These are phyloP conservation scores for Hydrophis major DNA, from an alignment of 2,797 vertebrate genomes.

Conservation along the genomic window DNA sequence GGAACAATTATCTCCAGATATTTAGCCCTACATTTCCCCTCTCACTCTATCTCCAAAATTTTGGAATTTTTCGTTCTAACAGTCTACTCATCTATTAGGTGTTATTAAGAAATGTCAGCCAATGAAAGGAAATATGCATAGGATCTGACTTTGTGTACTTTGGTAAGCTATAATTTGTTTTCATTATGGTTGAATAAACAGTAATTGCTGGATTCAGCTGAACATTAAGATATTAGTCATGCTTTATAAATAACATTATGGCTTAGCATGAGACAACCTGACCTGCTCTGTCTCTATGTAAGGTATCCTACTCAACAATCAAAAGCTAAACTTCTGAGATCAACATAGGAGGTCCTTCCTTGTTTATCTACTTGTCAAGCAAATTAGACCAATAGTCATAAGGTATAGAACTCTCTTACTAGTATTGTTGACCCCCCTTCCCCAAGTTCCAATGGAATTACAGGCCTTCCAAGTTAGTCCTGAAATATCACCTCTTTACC, in stretches of 20 bases:
- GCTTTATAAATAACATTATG: neutral
- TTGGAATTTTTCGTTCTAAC: neutral
- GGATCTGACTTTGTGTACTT: neutral
- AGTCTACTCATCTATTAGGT: neutral
- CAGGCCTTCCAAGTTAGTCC: neutral
- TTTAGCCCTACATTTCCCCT: neutral
- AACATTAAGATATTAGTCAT: neutral
- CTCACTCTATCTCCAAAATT: neutral
- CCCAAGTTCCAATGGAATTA: neutral
- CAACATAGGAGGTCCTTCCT: neutral
- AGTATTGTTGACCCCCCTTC: neutral
- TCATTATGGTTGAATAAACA: neutral
- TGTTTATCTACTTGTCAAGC: neutral
- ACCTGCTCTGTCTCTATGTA: neutral
- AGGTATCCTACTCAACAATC: neutral
- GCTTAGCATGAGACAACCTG: neutral
- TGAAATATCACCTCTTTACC: neutral
- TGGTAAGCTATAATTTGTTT: neutral
- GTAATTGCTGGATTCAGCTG: neutral
- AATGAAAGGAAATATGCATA: neutral
- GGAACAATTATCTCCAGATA: neutral
- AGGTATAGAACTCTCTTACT: neutral
- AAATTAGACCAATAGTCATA: neutral
- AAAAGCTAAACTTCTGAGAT: neutral
- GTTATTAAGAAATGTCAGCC: neutral